Percentiles rank a stretch among this genome's conserved stretches.
Evolutionary conservation across 2,888 invertebrate genomes (phyloP).

Genomic region (Torymus texanus): DNA sequence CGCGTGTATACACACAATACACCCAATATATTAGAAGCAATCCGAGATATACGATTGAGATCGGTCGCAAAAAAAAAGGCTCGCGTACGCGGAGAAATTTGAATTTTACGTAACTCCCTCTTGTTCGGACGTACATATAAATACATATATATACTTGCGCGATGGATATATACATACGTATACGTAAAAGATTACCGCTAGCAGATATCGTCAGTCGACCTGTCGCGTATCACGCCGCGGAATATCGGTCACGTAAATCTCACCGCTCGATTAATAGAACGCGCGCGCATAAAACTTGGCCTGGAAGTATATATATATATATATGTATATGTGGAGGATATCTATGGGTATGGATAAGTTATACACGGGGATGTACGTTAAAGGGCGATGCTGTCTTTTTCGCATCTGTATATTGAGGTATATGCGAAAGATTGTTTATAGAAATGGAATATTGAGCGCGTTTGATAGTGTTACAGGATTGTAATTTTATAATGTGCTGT

Average conservation of each 20-base stretch:
- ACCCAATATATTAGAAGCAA: slow-evolving; percentile 5
- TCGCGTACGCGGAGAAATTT: too few species aligned
- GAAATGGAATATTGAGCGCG: neutral
- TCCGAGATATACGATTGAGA: slow-evolving; percentile 15
- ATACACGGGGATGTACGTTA: neutral
- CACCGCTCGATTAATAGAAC: slow-evolving; percentile 38
- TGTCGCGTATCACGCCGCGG: slow-evolving; percentile 21
- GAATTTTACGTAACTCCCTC: too few species aligned
- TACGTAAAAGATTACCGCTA: slow-evolving; percentile 3
- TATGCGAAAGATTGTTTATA: slow-evolving; percentile 4
- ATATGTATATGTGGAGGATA: too few species aligned
- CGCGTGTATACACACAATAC: too few species aligned
- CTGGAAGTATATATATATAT: too few species aligned
- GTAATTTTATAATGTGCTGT: too few species aligned
- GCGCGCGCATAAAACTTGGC: slow-evolving; percentile 9
- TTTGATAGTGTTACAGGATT: too few species aligned
- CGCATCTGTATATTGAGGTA: neutral
- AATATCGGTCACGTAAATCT: slow-evolving; percentile 52
- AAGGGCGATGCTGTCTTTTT: neutral
- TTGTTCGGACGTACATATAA: too few species aligned
- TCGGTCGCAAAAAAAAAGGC: neutral
- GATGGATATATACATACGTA: too few species aligned
- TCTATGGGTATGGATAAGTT: neutral
- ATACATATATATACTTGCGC: too few species aligned
- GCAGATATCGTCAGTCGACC: slow-evolving; percentile 43